Evolutionary conservation across 1,140 invertebrate species (phyloP), one percentile per base, ranked within the genome.

Genomic region (Physella acuta): DNA sequence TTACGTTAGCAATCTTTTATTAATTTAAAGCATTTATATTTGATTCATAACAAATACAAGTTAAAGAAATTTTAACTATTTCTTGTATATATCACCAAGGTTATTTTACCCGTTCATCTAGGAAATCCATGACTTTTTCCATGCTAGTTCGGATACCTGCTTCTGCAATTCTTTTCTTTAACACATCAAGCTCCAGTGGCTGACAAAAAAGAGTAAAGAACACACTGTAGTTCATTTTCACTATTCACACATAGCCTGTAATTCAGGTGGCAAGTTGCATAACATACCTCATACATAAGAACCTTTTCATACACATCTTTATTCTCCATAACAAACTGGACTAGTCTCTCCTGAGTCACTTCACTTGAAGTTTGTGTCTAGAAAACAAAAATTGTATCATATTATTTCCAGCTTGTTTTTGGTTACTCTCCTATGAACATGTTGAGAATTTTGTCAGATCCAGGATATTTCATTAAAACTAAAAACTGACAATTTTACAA

Each of bases 141-240:
- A 77, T 73, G 20, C 70, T 72, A 64, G 73, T 73, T 62, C 70
- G 75, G 31, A 78, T 77, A 17, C 71, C 73, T 31, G 74, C 69
- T 24, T 69, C 73, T 44, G 68, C 72, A 20, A 78, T 66, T 28
- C 71, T 68, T 30, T 73, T 69, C 69, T 75, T 77, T 37, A 78
- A 63, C 5, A 61, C 51, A 72, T 77, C 77, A 3, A 78, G 62
- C 68, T 78, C 77, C 17, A 78, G 49, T 16, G 77, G 77, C 77
- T 78, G 49, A 26, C 71, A 71, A 39, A 24, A 49, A 8, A 31
- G 11, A 60, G 24, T 11, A n/a, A 44, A 11, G 20, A 44, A 44
- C 39, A 44, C 39, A 44, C 20, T 11, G 8, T 44, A 44, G 39
- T 20, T 44, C 20, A 44, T 44, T 20, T 20, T 20, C 20, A 44